These are phyloP conservation scores for Lucilia cuprina DNA, from an alignment of 1,140 invertebrate genomes.

Conservation along the genomic window DNA sequence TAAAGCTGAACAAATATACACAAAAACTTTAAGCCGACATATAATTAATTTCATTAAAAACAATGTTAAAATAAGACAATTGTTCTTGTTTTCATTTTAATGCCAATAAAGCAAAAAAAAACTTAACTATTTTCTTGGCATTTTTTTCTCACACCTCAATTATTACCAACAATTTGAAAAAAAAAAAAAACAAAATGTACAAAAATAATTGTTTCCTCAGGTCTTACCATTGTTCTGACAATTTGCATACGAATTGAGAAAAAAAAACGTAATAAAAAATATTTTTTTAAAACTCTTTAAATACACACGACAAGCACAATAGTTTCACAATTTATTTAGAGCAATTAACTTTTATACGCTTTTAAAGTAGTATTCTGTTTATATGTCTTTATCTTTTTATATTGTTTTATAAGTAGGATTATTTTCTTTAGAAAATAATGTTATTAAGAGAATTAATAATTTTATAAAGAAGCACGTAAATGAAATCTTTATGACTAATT, in stretches of 20 bases:
- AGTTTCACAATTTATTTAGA: no score
- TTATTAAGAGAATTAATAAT: no score
- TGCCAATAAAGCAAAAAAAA: neutral
- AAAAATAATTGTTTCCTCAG: neutral
- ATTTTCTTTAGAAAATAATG: no score
- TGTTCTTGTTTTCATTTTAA: neutral
- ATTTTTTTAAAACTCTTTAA: no score
- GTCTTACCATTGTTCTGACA: neutral
- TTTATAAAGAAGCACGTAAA: no score
- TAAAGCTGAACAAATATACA: neutral
- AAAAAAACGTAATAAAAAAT: neutral
- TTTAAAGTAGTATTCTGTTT: no score
- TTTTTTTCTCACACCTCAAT: neutral
- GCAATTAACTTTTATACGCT: no score
- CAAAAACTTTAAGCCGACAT: neutral
- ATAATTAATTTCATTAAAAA: neutral
- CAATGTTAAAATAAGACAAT: neutral
- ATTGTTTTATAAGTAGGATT: no score
- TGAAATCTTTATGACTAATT: no score
- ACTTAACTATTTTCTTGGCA: neutral
- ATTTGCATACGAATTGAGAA: conserved; percentile 3
- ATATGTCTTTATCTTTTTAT: no score
- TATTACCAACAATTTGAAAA: neutral
- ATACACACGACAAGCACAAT: no score
- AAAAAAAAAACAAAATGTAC: neutral